Base-by-base conservation (phyloP, 2,113 vertebrate species). In the Vimba vimba region DNA sequence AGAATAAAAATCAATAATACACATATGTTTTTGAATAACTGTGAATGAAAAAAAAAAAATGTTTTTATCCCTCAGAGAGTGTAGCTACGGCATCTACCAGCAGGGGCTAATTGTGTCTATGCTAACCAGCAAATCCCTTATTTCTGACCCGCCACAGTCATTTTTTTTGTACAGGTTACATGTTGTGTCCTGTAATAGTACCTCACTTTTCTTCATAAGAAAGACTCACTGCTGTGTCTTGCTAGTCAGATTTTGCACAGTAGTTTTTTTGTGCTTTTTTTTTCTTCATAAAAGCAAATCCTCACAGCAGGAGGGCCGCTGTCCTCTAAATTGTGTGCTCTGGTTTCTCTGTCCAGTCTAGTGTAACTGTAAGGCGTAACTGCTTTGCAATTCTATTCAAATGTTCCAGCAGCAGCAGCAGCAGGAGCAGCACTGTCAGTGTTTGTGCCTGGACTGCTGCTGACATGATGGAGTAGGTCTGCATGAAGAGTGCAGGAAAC, bases 341-440 rank as follows among this genome's bases (percentile, higher is more conserved):
- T 23, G 21, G 47, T 79, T 85, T 69, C 77, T 85, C 59, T 64
- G 74, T 79, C 68, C 76, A 68, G 83, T 45, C 74, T 80, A 83
- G 55, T 64, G 79, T 83, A 79, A 79, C 87, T 57, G 30, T 84
- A 81, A 88, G 60, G 55, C 9, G 39, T 79, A 39, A 81, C 85
- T 47, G 85, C 30, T 85, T 71, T 62, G 80, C 84, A 89, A 88
- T 89, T 87, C 87, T 88, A 82, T 86, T 85, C 55, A 86, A 88
- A 86, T 85, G 66, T 69, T 69, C 83, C 68, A 50, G 75, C 25
- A 5, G 83, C 27, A 27, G 27, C 83, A 73, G 27, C 83, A 73
- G 86, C 66, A 4, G 78, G 66, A 74, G 84, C 68, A 71, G 75
- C 77, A 52, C 50, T 83, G 71, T 79, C 47, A 21, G 19, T 52